Conservation (phyloP, 1,140 invertebrate genomes). For the Micrasema longulum region DNA sequence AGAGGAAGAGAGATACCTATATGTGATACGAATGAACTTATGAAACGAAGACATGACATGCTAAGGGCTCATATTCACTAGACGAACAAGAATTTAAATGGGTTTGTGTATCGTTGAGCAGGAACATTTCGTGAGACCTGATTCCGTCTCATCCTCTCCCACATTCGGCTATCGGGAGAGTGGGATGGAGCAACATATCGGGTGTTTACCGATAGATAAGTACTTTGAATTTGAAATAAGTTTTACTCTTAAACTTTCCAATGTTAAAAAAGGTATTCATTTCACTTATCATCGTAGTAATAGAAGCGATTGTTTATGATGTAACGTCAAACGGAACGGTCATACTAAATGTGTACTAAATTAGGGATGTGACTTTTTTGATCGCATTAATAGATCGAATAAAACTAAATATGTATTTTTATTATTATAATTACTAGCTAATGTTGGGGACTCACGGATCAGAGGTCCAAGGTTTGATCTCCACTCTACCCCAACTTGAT, state of each 20-base stretch:
- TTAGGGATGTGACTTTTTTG: no score
- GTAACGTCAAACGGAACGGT: conserved; percentile 28
- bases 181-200: background rate
- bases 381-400: no score
- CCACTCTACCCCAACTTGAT: no score
- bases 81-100: conserved; percentile 8
- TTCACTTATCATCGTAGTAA: conserved; percentile 39
- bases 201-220: conserved; percentile 6
- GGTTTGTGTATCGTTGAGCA: conserved; percentile 6
- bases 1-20: no score
- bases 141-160: background rate
- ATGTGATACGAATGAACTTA: no score
- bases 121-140: background rate
- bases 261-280: conserved; percentile 39
- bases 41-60: no score
- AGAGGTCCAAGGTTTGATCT: no score
- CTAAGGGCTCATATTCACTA: no score
- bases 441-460: no score
- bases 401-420: no score
- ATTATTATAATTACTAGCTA: no score
- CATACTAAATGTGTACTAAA: conserved; percentile 19
- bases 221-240: conserved; percentile 23
- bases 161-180: background rate
- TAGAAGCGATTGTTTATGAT: conserved; percentile 42
- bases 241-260: conserved; percentile 37